Evolutionary conservation across 2,113 vertebrate genomes (phyloP).

Genomic region (Gambusia affinis): DNA sequence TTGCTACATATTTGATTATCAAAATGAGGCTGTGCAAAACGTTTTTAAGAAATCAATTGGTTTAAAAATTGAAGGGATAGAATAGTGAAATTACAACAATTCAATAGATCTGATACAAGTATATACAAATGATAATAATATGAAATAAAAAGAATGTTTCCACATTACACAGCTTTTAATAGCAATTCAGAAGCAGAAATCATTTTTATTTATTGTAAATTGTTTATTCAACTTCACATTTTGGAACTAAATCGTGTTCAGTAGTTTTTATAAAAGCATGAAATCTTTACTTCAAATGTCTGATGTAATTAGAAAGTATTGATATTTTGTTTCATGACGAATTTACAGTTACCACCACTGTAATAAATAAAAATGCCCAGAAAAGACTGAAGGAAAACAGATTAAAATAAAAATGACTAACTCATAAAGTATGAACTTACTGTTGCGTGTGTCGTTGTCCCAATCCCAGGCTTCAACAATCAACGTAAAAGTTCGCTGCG

Average conservation of each 20-base stretch:
- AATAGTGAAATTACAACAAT: neutral
- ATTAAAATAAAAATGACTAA: too few relatives aligned
- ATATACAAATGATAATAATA: neutral
- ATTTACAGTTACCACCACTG: too few relatives aligned
- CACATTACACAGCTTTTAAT: neutral
- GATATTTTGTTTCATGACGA: neutral
- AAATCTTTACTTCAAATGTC: neutral
- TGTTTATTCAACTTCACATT: neutral
- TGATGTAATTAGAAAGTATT: neutral
- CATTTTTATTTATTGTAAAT: neutral
- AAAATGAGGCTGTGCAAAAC: too few relatives aligned
- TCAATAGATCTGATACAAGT: neutral
- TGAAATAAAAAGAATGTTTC: neutral
- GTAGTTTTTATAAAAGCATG: neutral
- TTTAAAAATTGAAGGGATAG: too few relatives aligned
- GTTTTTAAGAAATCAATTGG: too few relatives aligned
- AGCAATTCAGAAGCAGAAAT: neutral
- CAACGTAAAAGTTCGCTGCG: conserved; percentile 91
- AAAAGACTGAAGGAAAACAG: neutral
- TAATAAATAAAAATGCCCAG: neutral
- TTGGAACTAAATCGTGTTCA: neutral
- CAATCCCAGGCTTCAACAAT: conserved; percentile 95
- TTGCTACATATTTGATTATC: too few relatives aligned
- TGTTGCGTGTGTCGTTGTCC: conserved; percentile 89
- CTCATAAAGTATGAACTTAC: conserved; percentile 80